phyloP scores from a whole-genome alignment of 2,113 vertebrate genomes.

The Panthera tigris region DNA sequence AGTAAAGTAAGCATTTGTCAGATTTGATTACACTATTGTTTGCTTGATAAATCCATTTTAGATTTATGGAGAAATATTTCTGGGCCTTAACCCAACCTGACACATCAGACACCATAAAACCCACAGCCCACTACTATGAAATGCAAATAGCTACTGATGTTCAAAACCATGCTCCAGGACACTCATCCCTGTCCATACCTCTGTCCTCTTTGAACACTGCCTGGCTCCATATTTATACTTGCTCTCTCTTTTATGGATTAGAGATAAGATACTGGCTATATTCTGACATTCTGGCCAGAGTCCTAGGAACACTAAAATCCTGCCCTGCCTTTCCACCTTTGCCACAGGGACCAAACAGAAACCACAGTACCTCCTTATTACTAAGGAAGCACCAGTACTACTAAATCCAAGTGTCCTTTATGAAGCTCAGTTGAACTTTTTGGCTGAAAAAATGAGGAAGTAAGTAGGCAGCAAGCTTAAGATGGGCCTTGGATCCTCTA shows the following conservation, averaged over 20 bases:
- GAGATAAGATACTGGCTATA: background rate
- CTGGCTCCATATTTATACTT: background rate
- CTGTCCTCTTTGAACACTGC: background rate
- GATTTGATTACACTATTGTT: background rate
- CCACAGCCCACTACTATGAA: background rate
- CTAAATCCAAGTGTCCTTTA: background rate
- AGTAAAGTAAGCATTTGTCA: slow-evolving; percentile 3
- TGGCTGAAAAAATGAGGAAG: background rate
- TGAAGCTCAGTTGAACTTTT: background rate
- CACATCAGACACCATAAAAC: background rate
- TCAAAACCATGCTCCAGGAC: background rate
- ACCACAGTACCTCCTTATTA: background rate
- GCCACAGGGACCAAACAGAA: background rate
- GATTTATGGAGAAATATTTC: background rate
- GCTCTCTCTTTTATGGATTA: background rate
- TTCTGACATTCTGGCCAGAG: background rate
- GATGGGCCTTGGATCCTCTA: background rate
- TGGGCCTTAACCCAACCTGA: background rate
- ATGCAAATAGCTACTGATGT: background rate
- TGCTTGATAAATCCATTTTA: background rate
- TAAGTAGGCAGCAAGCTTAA: background rate
- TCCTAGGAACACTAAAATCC: background rate
- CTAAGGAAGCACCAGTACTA: background rate
- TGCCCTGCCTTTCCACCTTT: background rate
- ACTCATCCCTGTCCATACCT: background rate